Conservation (phyloP, 2,888 invertebrate species). For the Odontocerum albicorne region DNA sequence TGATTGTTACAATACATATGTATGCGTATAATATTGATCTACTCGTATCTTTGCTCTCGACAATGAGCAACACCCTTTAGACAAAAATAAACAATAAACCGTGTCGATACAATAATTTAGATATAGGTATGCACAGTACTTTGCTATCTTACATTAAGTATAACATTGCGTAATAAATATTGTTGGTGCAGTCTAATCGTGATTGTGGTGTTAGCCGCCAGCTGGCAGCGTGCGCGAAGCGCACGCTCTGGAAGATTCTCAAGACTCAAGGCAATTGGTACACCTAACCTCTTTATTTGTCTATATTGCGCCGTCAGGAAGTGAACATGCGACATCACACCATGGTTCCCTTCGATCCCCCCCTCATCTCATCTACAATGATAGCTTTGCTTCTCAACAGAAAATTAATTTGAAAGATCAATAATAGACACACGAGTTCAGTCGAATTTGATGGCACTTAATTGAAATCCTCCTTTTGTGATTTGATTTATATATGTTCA, state of each 20-base stretch:
- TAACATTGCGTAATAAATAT: slow-evolving; percentile 36
- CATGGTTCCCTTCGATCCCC: not conserved
- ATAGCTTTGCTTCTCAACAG: too few relatives aligned
- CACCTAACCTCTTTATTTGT: slow-evolving; percentile 29
- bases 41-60: slow-evolving; percentile 24
- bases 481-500: slow-evolving; percentile 26
- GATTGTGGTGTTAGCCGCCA: slow-evolving; percentile 34
- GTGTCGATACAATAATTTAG: slow-evolving; percentile 1
- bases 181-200: slow-evolving; percentile 35
- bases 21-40: slow-evolving; percentile 31
- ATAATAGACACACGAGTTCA: slow-evolving; percentile 33
- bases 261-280: slow-evolving; percentile 35
- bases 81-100: slow-evolving; percentile 9
- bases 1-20: slow-evolving; percentile 33
- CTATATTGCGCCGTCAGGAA: slow-evolving; percentile 19
- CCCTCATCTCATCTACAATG: not conserved
- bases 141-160: slow-evolving; percentile 34
- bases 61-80: slow-evolving; percentile 12
- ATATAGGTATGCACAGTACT: slow-evolving; percentile 23
- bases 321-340: too few relatives aligned
- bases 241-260: slow-evolving; percentile 33
- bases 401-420: slow-evolving; percentile 16
- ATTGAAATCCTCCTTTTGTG: slow-evolving; percentile 30
- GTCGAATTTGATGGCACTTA: slow-evolving; percentile 35
- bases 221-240: slow-evolving; percentile 6